Conservation (phyloP, 2,797 vertebrate species). For the Manis crassicaudata region DNA sequence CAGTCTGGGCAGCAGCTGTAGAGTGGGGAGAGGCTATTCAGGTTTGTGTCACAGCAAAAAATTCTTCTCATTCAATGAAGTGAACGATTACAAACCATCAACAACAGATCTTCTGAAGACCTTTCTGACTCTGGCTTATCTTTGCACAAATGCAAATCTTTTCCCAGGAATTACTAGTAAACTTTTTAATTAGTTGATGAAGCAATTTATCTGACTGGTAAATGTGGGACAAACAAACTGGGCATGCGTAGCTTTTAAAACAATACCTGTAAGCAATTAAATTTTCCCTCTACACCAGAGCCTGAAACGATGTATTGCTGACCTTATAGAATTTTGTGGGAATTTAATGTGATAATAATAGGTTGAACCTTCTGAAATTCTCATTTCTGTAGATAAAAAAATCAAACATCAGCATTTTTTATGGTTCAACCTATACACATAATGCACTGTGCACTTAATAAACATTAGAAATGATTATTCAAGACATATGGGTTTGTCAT, state of each 20-base stretch:
- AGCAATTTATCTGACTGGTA: conserved; percentile 12
- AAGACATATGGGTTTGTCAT: not conserved
- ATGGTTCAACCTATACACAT: not conserved
- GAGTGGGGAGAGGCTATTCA: not conserved
- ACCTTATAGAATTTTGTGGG: not conserved
- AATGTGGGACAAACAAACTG: not conserved
- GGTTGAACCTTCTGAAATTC: not conserved
- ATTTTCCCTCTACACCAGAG: not conserved
- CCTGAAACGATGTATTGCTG: not conserved
- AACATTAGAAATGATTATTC: not conserved
- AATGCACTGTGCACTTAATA: not conserved
- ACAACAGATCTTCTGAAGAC: not conserved
- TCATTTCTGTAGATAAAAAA: conserved; percentile 26
- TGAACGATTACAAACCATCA: not conserved
- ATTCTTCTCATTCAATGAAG: not conserved
- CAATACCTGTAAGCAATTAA: not conserved
- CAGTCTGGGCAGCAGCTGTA: no score
- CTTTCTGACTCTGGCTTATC: not conserved
- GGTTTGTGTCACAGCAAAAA: not conserved
- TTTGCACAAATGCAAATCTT: not conserved
- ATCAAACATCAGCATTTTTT: not conserved
- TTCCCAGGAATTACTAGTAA: not conserved
- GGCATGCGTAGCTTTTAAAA: not conserved
- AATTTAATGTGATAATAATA: not conserved
- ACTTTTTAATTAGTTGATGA: not conserved